phyloP scores from a whole-genome alignment of 2,888 invertebrate species.

The Hypsopygia costalis region DNA sequence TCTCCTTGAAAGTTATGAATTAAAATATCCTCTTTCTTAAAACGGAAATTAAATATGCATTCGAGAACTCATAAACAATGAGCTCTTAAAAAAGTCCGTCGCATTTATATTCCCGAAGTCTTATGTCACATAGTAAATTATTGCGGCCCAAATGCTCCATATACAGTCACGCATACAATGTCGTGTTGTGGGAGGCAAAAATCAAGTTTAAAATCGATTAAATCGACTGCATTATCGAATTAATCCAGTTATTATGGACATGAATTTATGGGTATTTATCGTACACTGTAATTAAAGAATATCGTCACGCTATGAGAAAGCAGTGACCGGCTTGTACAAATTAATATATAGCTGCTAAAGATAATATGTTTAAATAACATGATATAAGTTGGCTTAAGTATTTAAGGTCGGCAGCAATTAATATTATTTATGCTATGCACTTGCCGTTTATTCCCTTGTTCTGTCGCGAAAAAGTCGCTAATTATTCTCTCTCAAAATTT shows the following conservation, averaged over 20 bases:
- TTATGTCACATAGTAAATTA: not conserved
- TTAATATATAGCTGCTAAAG: too few relatives aligned
- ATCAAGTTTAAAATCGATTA: conserved; percentile 10
- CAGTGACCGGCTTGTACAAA: conserved; percentile 4
- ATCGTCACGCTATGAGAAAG: conserved; percentile 8
- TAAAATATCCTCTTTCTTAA: not conserved
- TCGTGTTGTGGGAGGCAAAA: not conserved
- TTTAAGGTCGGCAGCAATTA: too few relatives aligned
- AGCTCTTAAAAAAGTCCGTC: not conserved
- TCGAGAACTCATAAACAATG: not conserved
- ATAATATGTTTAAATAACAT: too few relatives aligned
- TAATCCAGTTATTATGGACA: conserved; percentile 11
- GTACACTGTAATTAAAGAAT: conserved; percentile 6
- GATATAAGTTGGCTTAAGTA: too few relatives aligned
- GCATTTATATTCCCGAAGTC: not conserved
- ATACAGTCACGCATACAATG: conserved; percentile 1
- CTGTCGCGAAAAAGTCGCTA: too few relatives aligned
- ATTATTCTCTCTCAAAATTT: too few relatives aligned
- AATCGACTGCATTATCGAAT: conserved; percentile 6
- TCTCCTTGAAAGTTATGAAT: not conserved
- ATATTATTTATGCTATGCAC: too few relatives aligned
- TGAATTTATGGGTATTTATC: conserved; percentile 9
- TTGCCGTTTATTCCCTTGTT: too few relatives aligned
- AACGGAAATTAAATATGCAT: not conserved
- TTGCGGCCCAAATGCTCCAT: conserved; percentile 1